Percentiles rank a stretch among this genome's conserved stretches.
Evolutionary conservation across 1,140 invertebrate species (phyloP).

Genomic region (Portunus trituberculatus): DNA sequence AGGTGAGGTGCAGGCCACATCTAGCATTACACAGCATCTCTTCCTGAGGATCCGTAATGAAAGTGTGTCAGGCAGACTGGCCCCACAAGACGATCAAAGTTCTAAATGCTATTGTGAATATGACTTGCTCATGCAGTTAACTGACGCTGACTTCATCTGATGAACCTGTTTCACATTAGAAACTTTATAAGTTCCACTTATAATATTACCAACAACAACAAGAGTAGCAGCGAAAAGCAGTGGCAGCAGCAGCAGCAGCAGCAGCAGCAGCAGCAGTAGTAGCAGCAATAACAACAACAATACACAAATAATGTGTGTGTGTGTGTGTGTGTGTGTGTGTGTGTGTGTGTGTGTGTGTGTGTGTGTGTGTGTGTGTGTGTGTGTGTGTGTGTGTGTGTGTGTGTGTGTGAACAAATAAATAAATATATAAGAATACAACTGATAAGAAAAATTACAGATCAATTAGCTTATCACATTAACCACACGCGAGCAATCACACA

Average conservation of each 20-base stretch:
- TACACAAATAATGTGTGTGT: background rate
- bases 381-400: no score
- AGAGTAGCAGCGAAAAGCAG: background rate
- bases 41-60: no score
- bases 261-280: background rate
- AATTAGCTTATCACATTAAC: background rate
- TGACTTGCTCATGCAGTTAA: no score
- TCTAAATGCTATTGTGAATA: no score
- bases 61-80: no score
- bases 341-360: background rate
- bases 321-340: no score
- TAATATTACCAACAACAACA: background rate
- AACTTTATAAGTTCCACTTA: background rate
- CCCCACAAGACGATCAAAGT: no score
- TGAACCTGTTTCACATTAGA: no score
- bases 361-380: no score
- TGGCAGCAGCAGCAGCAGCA: background rate
- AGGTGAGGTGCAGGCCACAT: no score
- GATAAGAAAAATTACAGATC: background rate
- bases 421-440: background rate
- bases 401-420: background rate
- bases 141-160: no score
- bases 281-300: background rate
- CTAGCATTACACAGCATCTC: no score
- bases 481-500: background rate